Evolutionary conservation across 2,113 vertebrate genomes (phyloP).

Genomic region (Pteronura brasiliensis): DNA sequence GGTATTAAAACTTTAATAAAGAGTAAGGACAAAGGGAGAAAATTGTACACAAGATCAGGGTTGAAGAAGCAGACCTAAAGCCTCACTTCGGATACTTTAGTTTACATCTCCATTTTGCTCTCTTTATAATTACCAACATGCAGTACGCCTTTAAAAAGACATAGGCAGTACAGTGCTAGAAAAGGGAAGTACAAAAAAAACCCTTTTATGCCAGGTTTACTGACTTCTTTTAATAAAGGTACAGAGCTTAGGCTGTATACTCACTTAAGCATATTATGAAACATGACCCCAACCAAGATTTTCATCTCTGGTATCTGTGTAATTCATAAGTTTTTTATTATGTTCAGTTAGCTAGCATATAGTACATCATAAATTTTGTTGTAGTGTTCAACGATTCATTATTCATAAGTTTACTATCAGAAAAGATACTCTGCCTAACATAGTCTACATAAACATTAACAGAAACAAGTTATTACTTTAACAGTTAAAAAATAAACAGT

Average conservation of each 20-base stretch:
- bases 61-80: slow-evolving; percentile 54
- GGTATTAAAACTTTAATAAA: slow-evolving; percentile 52
- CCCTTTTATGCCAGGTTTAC: background rate
- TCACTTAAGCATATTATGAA: background rate
- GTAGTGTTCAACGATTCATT: too few species aligned
- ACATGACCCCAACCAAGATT: background rate
- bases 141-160: slow-evolving; percentile 43
- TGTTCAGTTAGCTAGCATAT: too few species aligned
- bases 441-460: slow-evolving; percentile 37
- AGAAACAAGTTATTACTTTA: background rate
- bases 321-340: background rate
- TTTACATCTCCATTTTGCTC: slow-evolving; percentile 60
- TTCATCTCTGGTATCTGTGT: background rate
- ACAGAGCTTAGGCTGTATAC: background rate
- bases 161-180: background rate
- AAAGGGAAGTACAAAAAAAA: background rate
- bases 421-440: background rate
- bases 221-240: slow-evolving; percentile 50
- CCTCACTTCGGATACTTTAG: slow-evolving; percentile 49
- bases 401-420: background rate
- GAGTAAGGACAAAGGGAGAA: slow-evolving; percentile 51
- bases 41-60: slow-evolving; percentile 54
- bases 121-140: slow-evolving; percentile 64
- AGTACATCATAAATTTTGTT: too few species aligned
- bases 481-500: slow-evolving; percentile 15